These are phyloP conservation scores for Oscheius sp. DNA, from an alignment of 2,888 invertebrate genomes.

Conservation along the genomic window DNA sequence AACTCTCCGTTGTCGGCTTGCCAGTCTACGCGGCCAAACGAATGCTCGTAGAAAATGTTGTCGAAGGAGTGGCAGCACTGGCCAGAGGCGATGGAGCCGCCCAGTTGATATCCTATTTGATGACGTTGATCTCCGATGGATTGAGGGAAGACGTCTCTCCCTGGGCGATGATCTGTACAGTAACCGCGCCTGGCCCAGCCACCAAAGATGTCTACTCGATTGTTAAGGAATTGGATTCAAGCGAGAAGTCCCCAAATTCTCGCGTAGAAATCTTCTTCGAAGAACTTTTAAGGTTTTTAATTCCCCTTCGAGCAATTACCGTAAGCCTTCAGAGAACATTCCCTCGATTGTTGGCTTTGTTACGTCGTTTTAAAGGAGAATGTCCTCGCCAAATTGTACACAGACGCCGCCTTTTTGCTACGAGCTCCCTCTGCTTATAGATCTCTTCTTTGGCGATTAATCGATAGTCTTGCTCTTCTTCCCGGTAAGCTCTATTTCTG, in stretches of 20 bases:
- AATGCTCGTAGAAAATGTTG: slow-evolving; percentile 63
- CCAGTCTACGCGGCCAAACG: slow-evolving; percentile 67
- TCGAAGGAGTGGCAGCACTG: slow-evolving; percentile 66
- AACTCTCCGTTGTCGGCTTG: slow-evolving; percentile 65
- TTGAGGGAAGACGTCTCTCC: slow-evolving; percentile 77
- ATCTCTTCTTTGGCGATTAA: slow-evolving; percentile 79
- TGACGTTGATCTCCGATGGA: slow-evolving; percentile 85
- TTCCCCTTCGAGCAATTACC: neutral
- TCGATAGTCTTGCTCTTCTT: slow-evolving; percentile 82
- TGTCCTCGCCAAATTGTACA: slow-evolving; percentile 82
- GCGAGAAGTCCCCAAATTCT: slow-evolving; percentile 60
- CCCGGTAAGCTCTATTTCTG: slow-evolving; percentile 70
- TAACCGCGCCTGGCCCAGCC: slow-evolving; percentile 65
- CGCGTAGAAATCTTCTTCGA: slow-evolving; percentile 63
- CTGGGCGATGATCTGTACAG: slow-evolving; percentile 60
- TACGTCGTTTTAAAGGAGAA: slow-evolving; percentile 82
- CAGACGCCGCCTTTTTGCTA: slow-evolving; percentile 80
- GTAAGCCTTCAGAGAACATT: slow-evolving; percentile 39
- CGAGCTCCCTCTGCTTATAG: slow-evolving; percentile 76
- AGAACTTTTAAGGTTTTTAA: slow-evolving; percentile 55
- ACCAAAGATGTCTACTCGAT: slow-evolving; percentile 61
- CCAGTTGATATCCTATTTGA: slow-evolving; percentile 82
- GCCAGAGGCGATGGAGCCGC: slow-evolving; percentile 50
- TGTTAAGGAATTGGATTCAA: slow-evolving; percentile 58
- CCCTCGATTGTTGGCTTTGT: slow-evolving; percentile 83